Evolutionary conservation across 92 coral and sea anemone genomes (phyloP).

Genomic region (Heteractis magnifica): DNA sequence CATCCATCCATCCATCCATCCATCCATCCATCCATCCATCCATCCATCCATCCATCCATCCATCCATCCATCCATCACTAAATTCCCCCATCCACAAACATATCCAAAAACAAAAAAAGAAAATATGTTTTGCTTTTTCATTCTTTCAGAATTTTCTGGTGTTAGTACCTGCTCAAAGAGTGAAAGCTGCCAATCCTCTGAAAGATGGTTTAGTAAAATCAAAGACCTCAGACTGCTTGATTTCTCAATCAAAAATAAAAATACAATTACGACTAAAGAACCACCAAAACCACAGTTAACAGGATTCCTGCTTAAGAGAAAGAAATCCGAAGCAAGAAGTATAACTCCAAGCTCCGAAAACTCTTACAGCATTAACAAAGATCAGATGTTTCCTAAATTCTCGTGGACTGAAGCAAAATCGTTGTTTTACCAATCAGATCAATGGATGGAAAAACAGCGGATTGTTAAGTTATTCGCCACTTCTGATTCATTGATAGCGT

Average conservation of each 20-base stretch:
- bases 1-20: background rate
- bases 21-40: background rate
- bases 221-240: slow-evolving; percentile 11
- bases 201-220: slow-evolving; percentile 23
- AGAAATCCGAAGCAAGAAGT: slow-evolving; percentile 35
- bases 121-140: too few species aligned
- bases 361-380: slow-evolving; percentile 17
- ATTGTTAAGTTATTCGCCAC: slow-evolving; percentile 41
- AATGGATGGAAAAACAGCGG: slow-evolving; percentile 43
- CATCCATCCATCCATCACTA: background rate
- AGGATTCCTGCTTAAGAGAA: slow-evolving; percentile 38
- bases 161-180: background rate
- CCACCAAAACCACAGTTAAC: background rate
- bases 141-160: background rate
- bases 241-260: background rate
- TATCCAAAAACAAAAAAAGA: background rate
- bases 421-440: slow-evolving; percentile 25
- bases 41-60: background rate
- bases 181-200: slow-evolving; percentile 1
- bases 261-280: background rate
- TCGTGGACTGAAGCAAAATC: slow-evolving; percentile 20
- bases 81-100: background rate
- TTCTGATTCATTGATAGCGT: slow-evolving; percentile 50
- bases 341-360: slow-evolving; percentile 35
- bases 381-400: background rate